Base-by-base conservation (phyloP, 2,888 invertebrate species). In the Helleia helle region DNA sequence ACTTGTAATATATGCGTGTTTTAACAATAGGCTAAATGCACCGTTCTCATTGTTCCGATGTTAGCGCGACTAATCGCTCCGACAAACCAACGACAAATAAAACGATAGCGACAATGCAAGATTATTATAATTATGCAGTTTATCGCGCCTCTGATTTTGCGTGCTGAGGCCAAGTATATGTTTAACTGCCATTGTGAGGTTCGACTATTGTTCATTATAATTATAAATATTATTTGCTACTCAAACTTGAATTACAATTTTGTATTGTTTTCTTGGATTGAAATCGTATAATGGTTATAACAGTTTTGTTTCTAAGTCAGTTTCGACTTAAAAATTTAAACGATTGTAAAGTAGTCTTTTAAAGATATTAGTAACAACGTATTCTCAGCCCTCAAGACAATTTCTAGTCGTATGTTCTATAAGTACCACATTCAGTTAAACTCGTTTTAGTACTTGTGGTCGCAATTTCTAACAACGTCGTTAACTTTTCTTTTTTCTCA, bases 21-120 rank as follows among this genome's bases (percentile, higher is more conserved):
- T 34, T 12, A 34, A 34, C 34, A 34, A 34, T 34, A 18, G 34
- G 34, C 18, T 34, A 34, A 34, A 22, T n/a, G 34, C 22, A 22
- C 18, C 18, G 34, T 34, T 34, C 11, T 34, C 34, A 34, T 34
- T 34, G 34, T 34, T 17, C 18, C 18, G 12, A 34, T 34, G 34
- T 18, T 34, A 18, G 34, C 34, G 34, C 34, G 34, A 22, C 34
- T 34, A 34, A 34, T 34, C 34, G 34, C 34, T 12, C 11, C 31
- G 7, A 11, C 12, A 18, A 30, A 17, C 15, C 11, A 18, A 9
- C 34, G 18, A 12, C 22, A 9, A 29, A 29, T 14, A 13, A 31
- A 31, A 31, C 31, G 34, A 34, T 22, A 31, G 12, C 18, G 34
- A 18, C 7, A 18, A 8, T 34, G 11, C 22, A 1, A 34, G 34